Evolutionary conservation across 1,140 invertebrate genomes (phyloP).

Genomic region (Idris sp.): DNA sequence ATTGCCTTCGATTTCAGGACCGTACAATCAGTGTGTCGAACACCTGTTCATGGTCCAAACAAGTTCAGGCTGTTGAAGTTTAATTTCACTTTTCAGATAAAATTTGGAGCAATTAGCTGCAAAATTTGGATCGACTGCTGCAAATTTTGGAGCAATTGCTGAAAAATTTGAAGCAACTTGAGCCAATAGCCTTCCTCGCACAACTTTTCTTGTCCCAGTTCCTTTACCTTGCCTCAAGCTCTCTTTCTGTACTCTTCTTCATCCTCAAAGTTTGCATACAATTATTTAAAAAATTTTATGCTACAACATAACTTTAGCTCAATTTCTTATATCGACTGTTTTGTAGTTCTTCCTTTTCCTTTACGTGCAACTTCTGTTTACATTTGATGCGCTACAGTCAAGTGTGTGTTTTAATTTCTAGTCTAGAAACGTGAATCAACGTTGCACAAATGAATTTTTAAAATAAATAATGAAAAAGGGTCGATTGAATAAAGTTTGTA

Average conservation of each 20-base stretch:
- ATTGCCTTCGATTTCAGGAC: slow-evolving; percentile 78
- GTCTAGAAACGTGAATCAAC: slow-evolving; percentile 45
- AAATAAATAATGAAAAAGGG: no score
- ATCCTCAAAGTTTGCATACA: slow-evolving; percentile 1
- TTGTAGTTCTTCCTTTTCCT: slow-evolving; percentile 17
- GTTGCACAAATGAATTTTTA: slow-evolving; percentile 10
- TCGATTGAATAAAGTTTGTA: no score
- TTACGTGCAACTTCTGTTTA: slow-evolving; percentile 2
- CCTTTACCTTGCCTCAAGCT: slow-evolving; percentile 46
- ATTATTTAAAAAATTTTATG: not conserved
- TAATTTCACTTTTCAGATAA: no score
- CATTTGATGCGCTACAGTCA: slow-evolving; percentile 15
- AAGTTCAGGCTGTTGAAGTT: no score
- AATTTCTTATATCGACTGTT: slow-evolving; percentile 20
- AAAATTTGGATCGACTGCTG: no score
- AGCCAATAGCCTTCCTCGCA: slow-evolving; percentile 15
- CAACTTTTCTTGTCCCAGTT: slow-evolving; percentile 38
- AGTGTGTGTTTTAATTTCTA: slow-evolving; percentile 42
- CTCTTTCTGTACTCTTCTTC: slow-evolving; percentile 40
- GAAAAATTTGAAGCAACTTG: not conserved
- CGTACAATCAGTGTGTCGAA: slow-evolving; percentile 81
- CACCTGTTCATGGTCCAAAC: slow-evolving; percentile 75
- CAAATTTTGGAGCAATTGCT: no score
- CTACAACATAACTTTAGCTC: slow-evolving; percentile 17
- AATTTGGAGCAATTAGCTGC: no score